Evolutionary conservation across 2,888 invertebrate species (phyloP).

Genomic region (Hipparchia semele): DNA sequence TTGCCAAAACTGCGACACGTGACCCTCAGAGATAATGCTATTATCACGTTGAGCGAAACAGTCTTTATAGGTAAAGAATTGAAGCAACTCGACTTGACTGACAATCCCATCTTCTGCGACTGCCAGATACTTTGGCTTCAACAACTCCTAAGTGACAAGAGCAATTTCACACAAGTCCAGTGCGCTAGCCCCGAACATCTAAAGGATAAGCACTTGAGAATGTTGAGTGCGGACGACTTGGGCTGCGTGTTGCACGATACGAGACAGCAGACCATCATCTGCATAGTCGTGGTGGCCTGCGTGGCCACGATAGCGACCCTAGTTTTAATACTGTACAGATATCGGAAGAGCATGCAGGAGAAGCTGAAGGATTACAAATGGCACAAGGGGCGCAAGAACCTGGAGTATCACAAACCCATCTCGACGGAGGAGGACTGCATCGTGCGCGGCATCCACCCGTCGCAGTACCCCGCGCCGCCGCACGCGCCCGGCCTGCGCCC

Average conservation of each 20-base stretch:
- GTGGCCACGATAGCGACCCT: slow-evolving; percentile 88
- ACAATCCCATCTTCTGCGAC: slow-evolving; percentile 92
- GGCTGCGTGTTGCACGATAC: slow-evolving; percentile 92
- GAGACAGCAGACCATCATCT: slow-evolving; percentile 90
- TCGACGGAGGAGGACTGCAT: slow-evolving; percentile 93
- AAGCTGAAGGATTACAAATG: slow-evolving; percentile 92
- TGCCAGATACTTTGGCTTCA: slow-evolving; percentile 92
- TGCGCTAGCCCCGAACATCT: slow-evolving; percentile 89
- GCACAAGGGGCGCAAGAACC: slow-evolving; percentile 91
- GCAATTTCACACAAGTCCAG: slow-evolving; percentile 87
- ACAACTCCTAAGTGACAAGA: slow-evolving; percentile 86
- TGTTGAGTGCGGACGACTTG: slow-evolving; percentile 88
- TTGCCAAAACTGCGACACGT: slow-evolving; percentile 91
- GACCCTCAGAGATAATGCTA: slow-evolving; percentile 90
- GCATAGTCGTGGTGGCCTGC: slow-evolving; percentile 88
- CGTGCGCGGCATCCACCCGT: slow-evolving; percentile 85
- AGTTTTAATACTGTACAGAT: slow-evolving; percentile 89
- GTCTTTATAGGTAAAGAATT: slow-evolving; percentile 91
- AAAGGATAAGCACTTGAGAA: slow-evolving; percentile 86
- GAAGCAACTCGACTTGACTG: slow-evolving; percentile 89
- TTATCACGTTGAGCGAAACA: slow-evolving; percentile 89
- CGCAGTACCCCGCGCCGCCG: slow-evolving; percentile 79
- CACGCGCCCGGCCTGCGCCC: slow-evolving; percentile 83
- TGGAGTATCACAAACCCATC: slow-evolving; percentile 95
- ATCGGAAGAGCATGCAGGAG: slow-evolving; percentile 91